phyloP scores from a whole-genome alignment of 2,113 vertebrate species.

The Bujurquina vittata region DNA sequence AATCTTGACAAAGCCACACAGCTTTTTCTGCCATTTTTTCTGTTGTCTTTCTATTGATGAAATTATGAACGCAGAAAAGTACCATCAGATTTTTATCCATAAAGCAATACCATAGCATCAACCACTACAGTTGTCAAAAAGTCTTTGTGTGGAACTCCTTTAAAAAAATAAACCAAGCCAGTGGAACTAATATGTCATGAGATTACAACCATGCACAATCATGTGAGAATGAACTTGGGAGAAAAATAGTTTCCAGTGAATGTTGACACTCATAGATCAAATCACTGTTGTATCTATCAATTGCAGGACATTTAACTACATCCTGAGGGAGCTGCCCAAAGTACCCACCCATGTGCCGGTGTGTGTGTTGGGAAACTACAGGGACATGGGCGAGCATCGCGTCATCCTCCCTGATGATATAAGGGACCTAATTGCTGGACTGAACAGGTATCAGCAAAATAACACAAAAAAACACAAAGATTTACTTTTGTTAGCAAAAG shows the following conservation, averaged over 20 bases:
- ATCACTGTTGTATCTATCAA: not conserved
- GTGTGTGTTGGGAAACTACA: slow-evolving; percentile 94
- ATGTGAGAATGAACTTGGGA: not conserved
- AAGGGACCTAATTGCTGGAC: slow-evolving; percentile 87
- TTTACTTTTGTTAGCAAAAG: not conserved
- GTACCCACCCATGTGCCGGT: slow-evolving; percentile 95
- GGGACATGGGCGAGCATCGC: slow-evolving; percentile 97
- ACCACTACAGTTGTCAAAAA: not conserved
- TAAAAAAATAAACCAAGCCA: no score
- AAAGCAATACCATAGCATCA: no score
- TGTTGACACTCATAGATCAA: not conserved
- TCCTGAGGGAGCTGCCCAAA: slow-evolving; percentile 94
- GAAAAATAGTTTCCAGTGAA: not conserved
- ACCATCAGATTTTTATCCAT: not conserved
- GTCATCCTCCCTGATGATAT: slow-evolving; percentile 93
- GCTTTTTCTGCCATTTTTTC: no score
- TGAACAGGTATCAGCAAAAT: slow-evolving; percentile 82
- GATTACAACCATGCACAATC: not conserved
- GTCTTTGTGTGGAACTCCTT: not conserved
- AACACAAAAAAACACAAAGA: no score
- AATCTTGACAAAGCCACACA: no score
- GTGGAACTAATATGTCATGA: not conserved
- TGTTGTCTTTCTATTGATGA: no score
- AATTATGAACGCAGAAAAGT: not conserved
- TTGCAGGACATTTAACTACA: slow-evolving; percentile 95